phyloP scores from a whole-genome alignment of 1,140 invertebrate genomes.

The Microplitis demolitor region DNA sequence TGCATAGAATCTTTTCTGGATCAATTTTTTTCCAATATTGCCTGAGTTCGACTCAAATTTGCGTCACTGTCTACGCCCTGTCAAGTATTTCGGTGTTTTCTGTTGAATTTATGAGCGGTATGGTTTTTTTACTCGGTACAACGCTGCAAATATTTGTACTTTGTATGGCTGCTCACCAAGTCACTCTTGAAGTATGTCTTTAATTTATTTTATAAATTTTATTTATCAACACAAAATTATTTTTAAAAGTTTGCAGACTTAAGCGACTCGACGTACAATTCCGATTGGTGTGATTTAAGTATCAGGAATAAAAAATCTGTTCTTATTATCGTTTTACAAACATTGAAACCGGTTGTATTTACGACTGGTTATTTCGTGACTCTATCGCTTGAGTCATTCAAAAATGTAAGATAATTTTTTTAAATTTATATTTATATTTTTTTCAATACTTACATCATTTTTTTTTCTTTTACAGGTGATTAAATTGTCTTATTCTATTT shows the following conservation, averaged over 20 bases:
- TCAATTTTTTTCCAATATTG: neutral
- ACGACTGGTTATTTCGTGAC: neutral
- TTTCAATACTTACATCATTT: neutral
- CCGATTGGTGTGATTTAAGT: neutral
- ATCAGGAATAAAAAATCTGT: neutral
- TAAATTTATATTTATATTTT: no score
- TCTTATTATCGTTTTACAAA: neutral
- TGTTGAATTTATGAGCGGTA: neutral
- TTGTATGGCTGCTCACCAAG: neutral
- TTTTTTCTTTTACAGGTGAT: neutral
- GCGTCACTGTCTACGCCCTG: neutral
- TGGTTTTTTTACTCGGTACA: neutral
- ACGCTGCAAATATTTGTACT: neutral
- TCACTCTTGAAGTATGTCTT: neutral
- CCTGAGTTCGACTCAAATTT: neutral
- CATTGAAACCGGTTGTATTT: neutral
- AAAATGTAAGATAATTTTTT: no score
- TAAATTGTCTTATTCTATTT: constrained; percentile 1
- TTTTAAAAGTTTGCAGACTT: no score
- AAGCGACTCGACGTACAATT: neutral
- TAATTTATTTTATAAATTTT: neutral
- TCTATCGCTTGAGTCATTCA: neutral
- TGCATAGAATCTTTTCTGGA: neutral
- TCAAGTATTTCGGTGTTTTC: neutral
- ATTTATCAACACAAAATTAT: no score